phyloP scores from a whole-genome alignment of 35 echinoderm and acorn worm species.

The Strongylocentrotus purpuratus region DNA sequence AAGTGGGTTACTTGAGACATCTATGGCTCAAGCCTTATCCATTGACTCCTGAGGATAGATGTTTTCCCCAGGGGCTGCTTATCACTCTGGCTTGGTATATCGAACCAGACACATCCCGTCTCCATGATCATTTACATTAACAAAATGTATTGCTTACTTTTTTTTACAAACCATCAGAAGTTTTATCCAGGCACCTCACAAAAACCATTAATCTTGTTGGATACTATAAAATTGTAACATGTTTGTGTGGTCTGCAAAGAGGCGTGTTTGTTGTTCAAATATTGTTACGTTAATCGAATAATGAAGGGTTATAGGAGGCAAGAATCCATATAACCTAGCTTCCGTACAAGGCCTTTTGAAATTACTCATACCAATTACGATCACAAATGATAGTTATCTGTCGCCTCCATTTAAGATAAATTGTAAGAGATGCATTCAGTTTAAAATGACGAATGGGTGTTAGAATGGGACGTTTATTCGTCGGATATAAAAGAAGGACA shows the following conservation, averaged over 20 bases:
- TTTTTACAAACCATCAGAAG: neutral
- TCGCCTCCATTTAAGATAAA: neutral
- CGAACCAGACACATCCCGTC: neutral
- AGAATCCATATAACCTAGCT: neutral
- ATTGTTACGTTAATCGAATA: neutral
- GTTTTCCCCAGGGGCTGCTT: neutral
- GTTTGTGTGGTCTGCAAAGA: neutral
- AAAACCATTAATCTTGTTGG: neutral
- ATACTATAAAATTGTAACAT: neutral
- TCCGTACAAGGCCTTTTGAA: conserved; percentile 7
- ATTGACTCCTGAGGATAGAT: neutral
- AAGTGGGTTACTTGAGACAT: neutral
- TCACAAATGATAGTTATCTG: neutral
- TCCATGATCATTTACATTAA: neutral
- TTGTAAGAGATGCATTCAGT: neutral
- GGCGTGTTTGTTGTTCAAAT: conserved; percentile 16
- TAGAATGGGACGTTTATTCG: neutral
- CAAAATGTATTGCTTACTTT: neutral
- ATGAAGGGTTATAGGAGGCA: neutral
- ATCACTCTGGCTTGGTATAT: neutral
- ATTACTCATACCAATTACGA: conserved; percentile 18
- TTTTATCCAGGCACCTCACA: neutral
- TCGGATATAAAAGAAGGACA: neutral
- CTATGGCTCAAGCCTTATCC: neutral
- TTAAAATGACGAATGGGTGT: conserved; percentile 7